These are phyloP conservation scores for Rhinichthys klamathensis DNA, from an alignment of 2,113 vertebrate species.

Conservation along the genomic window DNA sequence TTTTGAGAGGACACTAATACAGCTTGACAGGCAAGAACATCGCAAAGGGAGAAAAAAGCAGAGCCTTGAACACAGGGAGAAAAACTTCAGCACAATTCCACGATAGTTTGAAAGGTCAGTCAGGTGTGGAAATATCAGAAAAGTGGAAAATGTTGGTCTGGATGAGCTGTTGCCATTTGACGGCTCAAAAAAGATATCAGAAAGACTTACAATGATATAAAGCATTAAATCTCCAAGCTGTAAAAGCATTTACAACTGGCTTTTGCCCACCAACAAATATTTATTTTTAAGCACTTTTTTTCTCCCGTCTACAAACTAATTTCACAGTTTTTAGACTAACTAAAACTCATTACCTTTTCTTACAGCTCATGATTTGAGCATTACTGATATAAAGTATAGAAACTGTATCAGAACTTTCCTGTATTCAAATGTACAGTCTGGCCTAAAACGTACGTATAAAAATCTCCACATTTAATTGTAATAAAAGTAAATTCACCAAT, in stretches of 20 bases:
- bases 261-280: not conserved
- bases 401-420: not conserved
- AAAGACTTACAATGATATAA: not conserved
- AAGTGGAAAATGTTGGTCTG: not conserved
- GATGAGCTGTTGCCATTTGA: not conserved
- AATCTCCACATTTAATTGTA: not conserved
- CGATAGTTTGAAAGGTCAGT: conserved; percentile 60
- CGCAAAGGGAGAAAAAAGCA: conserved; percentile 65
- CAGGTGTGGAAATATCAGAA: conserved; percentile 56
- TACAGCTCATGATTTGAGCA: no score
- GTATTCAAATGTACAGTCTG: not conserved
- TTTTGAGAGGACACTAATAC: conserved; percentile 83
- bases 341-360: no score
- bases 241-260: not conserved
- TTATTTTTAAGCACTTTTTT: not conserved
- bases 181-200: not conserved
- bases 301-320: not conserved
- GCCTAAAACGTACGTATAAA: not conserved
- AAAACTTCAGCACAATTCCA: conserved; percentile 70
- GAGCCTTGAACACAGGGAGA: conserved; percentile 32
- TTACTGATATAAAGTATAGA: not conserved
- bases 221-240: not conserved
- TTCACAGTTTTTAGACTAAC: not conserved
- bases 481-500: not conserved
- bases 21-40: conserved; percentile 83